Base-by-base conservation (phyloP, 2,797 vertebrate species). In the Schizopygopsis pylzovi region DNA sequence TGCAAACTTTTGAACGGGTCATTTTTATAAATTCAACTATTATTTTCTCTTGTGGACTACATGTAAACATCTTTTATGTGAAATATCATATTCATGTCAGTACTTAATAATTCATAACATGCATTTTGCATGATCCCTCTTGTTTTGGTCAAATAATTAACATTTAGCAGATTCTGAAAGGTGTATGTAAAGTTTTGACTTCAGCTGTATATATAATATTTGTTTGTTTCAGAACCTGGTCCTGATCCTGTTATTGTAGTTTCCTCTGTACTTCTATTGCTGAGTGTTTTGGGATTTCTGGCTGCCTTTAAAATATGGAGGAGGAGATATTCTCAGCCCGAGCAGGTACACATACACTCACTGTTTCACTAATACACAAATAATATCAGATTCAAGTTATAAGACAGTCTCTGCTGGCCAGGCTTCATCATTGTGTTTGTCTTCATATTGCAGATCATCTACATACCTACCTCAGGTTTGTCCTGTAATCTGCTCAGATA, bases 341-440 rank as follows among this genome's bases (percentile, higher is more conserved):
- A 45, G 68, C 81, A 83, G 81, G 81, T 83, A 47, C 10, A 61
- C 37, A 82, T 13, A n/a, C 16, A 37, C 52, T 49, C 12, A 49
- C 28, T 18, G 16, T 39, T 59, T 28, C 6, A 56, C 7, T 43
- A 43, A 43, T 43, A 43, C 43, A 43, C 43, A 10, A 10, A 10
- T 43, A 43, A 43, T 43, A 25, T 43, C n/a, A 33, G 3, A 43
- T 59, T 28, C 1, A 18, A 12, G 9, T 25, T n/a, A 37, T 67
- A n/a, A 70, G 28, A 49, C 4, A n/a, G 61, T 0, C 10, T 71
- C 80, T n/a, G 28, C 4, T 25, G 37, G 9, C 4, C 13, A 82
- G 22, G 22, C 49, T 12, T 37, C 7, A 15, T 45, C 22, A 73
- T 37, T 73, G 52, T 33, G 33, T 83, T 52, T 83, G 25, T 76